Conservation (phyloP, 2,888 invertebrate genomes). For the Loripinus fragilis region DNA sequence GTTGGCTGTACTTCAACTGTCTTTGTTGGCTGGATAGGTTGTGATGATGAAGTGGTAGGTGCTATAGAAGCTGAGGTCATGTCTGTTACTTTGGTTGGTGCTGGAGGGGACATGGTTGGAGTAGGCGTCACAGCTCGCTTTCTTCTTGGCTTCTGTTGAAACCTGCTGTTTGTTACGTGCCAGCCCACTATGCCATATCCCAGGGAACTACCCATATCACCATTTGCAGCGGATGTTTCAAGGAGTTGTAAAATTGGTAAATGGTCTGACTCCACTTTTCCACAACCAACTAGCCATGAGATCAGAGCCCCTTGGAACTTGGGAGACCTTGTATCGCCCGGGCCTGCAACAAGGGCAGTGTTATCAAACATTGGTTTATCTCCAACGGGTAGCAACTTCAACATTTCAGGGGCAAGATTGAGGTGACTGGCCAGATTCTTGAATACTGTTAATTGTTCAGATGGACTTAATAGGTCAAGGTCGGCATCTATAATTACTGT, state of each 20-base stretch:
- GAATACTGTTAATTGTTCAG: constrained; percentile 85
- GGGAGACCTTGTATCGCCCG: constrained; percentile 75
- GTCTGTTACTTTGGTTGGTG: constrained; percentile 75
- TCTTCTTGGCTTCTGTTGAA: constrained; percentile 79
- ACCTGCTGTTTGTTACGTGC: constrained; percentile 86
- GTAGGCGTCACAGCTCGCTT: constrained; percentile 79
- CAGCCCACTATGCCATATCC: constrained; percentile 89
- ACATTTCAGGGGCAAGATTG: constrained; percentile 74
- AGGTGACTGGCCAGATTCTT: constrained; percentile 75
- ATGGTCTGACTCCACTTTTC: constrained; percentile 88
- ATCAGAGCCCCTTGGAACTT: constrained; percentile 68
- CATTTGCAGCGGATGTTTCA: constrained; percentile 89
- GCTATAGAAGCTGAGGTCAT: constrained; percentile 77
- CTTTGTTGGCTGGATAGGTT: constrained; percentile 70
- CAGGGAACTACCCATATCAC: constrained; percentile 88
- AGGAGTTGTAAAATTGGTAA: constrained; percentile 87
- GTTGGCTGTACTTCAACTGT: constrained; percentile 60
- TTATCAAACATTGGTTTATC: constrained; percentile 76
- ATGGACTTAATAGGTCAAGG: constrained; percentile 87
- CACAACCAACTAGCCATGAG: constrained; percentile 89
- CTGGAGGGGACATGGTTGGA: constrained; percentile 71
- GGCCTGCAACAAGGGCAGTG: constrained; percentile 80
- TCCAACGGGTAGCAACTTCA: constrained; percentile 76
- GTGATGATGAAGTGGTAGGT: constrained; percentile 81
- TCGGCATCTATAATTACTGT: constrained; percentile 89